These are phyloP conservation scores for Gallinago paraguaiae DNA, from an alignment of 2,113 vertebrate genomes.

Conservation along the genomic window DNA sequence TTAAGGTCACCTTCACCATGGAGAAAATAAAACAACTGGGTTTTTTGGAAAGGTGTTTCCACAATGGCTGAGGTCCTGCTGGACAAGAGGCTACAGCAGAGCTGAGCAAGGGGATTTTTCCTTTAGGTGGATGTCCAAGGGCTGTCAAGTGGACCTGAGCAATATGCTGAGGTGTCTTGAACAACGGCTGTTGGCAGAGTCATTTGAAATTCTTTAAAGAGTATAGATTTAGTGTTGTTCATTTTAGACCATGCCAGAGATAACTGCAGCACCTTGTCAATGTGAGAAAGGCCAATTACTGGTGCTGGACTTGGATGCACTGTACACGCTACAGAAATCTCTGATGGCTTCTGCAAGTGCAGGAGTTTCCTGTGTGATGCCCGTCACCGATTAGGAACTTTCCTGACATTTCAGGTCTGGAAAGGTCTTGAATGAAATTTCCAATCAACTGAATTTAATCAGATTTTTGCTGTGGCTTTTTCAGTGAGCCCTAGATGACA, in stretches of 20 bases:
- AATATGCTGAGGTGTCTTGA: neutral
- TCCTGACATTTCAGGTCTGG: neutral
- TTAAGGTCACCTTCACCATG: neutral
- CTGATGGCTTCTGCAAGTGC: neutral
- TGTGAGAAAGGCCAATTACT: neutral
- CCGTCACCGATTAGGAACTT: neutral
- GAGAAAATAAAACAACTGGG: neutral
- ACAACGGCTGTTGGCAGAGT: neutral
- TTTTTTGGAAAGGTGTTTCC: neutral
- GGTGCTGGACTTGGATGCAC: neutral
- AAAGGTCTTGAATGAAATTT: neutral
- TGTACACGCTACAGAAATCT: accelerated
- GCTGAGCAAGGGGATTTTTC: neutral
- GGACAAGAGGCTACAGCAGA: neutral
- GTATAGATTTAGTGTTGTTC: neutral
- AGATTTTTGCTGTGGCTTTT: neutral
- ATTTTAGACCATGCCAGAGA: neutral
- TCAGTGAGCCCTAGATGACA: neutral
- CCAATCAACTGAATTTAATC: neutral
- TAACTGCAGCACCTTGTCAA: neutral
- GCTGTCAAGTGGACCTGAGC: neutral
- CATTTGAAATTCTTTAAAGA: neutral
- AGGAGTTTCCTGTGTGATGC: neutral
- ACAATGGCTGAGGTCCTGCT: neutral
- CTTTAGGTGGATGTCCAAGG: neutral